phyloP scores from a whole-genome alignment of 1,140 invertebrate genomes.

The Aphidius ervi region DNA sequence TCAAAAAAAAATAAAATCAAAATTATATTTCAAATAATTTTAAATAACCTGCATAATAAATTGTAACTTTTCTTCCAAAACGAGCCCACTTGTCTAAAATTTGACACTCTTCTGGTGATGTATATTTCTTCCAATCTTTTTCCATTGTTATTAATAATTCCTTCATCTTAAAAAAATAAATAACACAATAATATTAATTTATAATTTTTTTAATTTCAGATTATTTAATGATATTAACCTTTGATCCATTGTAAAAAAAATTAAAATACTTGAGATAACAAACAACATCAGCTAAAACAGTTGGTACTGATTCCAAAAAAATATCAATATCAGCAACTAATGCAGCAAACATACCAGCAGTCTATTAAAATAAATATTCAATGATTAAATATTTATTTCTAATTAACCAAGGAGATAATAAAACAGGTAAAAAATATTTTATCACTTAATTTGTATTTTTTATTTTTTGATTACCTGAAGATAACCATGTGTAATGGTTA shows the following conservation, averaged over 20 bases:
- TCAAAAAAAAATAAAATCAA: background rate
- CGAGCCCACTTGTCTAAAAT: slow-evolving; percentile 26
- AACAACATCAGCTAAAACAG: slow-evolving; percentile 31
- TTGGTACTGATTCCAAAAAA: slow-evolving; percentile 28
- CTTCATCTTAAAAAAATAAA: slow-evolving; percentile 28
- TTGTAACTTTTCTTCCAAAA: slow-evolving; percentile 26
- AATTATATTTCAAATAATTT: background rate
- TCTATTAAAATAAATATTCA: slow-evolving; percentile 21
- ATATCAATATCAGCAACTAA: slow-evolving; percentile 25
- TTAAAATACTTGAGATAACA: slow-evolving; percentile 32
- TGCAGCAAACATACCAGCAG: slow-evolving; percentile 29
- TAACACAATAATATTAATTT: background rate
- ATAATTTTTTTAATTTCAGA: background rate
- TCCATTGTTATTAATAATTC: slow-evolving; percentile 24
- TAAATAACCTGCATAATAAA: slow-evolving; percentile 28
- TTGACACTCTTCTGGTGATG: slow-evolving; percentile 22
- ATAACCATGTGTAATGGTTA: slow-evolving; percentile 23
- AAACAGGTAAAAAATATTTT: background rate
- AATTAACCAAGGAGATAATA: background rate
- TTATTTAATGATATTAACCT: slow-evolving; percentile 20
- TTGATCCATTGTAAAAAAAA: slow-evolving; percentile 24
- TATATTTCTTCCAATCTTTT: slow-evolving; percentile 31
- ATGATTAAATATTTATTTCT: background rate
- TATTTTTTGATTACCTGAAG: slow-evolving; percentile 29
- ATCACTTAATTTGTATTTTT: background rate